Conservation (phyloP, 1,140 invertebrate genomes). For the Pentalonia nigronervosa region DNA sequence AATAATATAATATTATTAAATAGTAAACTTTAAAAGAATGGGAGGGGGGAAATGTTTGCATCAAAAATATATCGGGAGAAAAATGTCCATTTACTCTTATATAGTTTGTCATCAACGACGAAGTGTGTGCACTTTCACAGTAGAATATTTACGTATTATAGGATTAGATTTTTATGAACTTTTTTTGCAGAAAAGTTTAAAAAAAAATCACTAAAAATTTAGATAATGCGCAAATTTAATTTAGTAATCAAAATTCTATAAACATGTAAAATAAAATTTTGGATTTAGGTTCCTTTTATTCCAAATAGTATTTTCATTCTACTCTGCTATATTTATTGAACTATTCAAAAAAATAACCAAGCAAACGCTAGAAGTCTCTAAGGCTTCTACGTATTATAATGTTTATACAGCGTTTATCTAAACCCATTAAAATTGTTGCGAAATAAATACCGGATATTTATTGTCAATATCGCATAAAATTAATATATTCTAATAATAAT, state of each 20-base stretch:
- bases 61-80: too few relatives aligned
- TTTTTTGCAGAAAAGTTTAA: too few relatives aligned
- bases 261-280: neutral
- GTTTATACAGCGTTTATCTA: neutral
- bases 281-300: neutral
- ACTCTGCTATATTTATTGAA: neutral
- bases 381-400: neutral
- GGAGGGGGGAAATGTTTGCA: too few relatives aligned
- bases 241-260: neutral
- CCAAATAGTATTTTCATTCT: neutral
- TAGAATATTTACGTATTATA: too few relatives aligned
- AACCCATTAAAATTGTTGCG: neutral
- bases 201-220: neutral
- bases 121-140: too few relatives aligned
- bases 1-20: too few relatives aligned
- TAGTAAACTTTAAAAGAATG: too few relatives aligned
- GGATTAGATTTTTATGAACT: too few relatives aligned
- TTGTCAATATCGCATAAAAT: neutral
- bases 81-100: too few relatives aligned
- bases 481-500: neutral
- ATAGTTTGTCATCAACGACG: too few relatives aligned
- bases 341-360: neutral
- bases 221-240: neutral
- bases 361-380: neutral
- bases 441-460: neutral